Conservation (phyloP, 2,888 invertebrate species). For the Pheosia tremula region DNA sequence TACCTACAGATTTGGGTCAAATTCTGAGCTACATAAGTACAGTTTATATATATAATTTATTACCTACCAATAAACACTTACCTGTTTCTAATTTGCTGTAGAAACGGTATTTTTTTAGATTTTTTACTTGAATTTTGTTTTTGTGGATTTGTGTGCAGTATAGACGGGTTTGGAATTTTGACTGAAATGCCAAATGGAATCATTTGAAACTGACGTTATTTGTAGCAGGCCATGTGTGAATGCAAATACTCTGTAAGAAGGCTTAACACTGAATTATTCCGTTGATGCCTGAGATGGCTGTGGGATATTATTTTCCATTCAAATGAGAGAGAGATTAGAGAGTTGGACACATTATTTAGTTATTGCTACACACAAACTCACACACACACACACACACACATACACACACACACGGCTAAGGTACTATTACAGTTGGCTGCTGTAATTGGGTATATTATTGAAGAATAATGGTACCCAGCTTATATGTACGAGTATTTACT, state of each 20-base stretch:
- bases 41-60: neutral
- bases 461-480: no score
- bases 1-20: constrained; percentile 46
- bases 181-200: constrained; percentile 49
- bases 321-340: no score
- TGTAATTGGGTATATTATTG: no score
- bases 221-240: neutral
- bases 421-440: neutral
- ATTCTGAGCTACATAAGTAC: constrained; percentile 23
- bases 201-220: constrained; percentile 5
- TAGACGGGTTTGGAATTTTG: constrained; percentile 43
- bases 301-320: no score
- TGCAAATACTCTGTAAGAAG: neutral
- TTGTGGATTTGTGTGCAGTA: constrained; percentile 24
- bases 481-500: no score
- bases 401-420: neutral
- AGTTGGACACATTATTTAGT: no score
- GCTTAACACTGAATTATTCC: neutral
- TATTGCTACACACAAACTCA: no score
- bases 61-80: constrained; percentile 19
- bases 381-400: neutral
- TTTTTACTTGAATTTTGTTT: constrained; percentile 47
- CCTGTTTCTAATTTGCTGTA: constrained; percentile 25
- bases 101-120: constrained; percentile 23
- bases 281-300: no score